Base-by-base conservation (phyloP, 2,888 invertebrate genomes). In the Lasioglossum figueresi region DNA sequence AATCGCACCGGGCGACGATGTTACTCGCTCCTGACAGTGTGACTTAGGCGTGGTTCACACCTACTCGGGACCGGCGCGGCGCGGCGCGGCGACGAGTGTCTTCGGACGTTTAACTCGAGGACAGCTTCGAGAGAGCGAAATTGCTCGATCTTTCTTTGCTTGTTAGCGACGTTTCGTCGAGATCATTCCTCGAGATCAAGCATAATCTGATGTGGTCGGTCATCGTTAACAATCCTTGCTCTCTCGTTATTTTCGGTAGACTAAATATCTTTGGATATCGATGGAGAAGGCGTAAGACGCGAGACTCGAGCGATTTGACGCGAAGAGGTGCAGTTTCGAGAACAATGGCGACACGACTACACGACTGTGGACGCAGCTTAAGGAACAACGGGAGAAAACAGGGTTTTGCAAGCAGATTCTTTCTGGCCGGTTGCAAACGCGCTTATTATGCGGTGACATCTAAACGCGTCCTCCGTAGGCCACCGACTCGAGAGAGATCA, bases 381-480 rank as follows among this genome's bases (percentile, higher is more conserved):
- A 88, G 72, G 48, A 31, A 16, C 70, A 59, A 31, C 45, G 68
- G 37, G 12, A 68, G 68, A 68, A 43, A 40, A 27, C 37, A 66
- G 37, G 48, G 75, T 91, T 88, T 90, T 76, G 91, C 88, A 90
- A 92, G 79, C 72, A 75, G 84, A 88, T 90, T 88, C 84, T 87
- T 77, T 85, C 75, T 66, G 82, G 52, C 82, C 68, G 83, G 84
- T 87, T 88, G 85, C 82, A 56, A 82, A 83, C 82, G 78, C 77
- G 87, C 85, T 87, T 82, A 88, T 91, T 91, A 88, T 88, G 85
- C 87, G 86, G 86, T 89, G 91, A 91, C 90, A 89, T 89, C 86
- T 85, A 79, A 88, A 82, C 82, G 80, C 83, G 76, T 82, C 74
- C 45, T 80, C 66, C 80, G 56, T 80, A 66, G 70, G 72, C 84